Evolutionary conservation across 2,797 vertebrate genomes (phyloP).

Genomic region (Hyperoplus immaculatus): DNA sequence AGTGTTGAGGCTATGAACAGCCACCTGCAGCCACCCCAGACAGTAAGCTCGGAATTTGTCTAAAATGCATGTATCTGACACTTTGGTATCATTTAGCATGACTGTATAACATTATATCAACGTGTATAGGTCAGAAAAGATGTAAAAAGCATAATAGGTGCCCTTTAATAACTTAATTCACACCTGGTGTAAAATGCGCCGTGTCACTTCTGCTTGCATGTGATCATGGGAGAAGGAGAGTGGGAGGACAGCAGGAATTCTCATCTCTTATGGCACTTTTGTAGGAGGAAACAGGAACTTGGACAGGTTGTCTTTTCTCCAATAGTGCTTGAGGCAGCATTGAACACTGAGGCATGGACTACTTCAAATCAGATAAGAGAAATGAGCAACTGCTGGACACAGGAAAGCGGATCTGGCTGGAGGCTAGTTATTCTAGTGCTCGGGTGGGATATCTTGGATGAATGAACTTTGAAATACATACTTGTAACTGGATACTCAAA

Average conservation of each 20-base stretch:
- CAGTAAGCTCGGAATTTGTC: too few relatives aligned
- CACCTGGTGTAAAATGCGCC: background rate
- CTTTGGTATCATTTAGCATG: too few relatives aligned
- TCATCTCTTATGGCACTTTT: background rate
- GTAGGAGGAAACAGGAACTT: conserved; percentile 17
- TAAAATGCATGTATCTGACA: too few relatives aligned
- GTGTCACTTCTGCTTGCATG: conserved; percentile 9
- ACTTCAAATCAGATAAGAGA: conserved; percentile 3
- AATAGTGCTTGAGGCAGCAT: background rate
- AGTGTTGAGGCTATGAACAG: too few relatives aligned
- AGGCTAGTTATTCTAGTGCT: background rate
- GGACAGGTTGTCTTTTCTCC: conserved; percentile 8
- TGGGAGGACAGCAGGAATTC: background rate
- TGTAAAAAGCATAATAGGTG: too few relatives aligned
- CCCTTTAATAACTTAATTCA: background rate
- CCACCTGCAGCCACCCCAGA: too few relatives aligned
- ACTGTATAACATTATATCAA: too few relatives aligned
- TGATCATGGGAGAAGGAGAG: background rate
- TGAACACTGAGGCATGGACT: background rate
- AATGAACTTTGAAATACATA: conserved; percentile 14
- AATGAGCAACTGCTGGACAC: conserved; percentile 2
- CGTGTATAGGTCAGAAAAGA: too few relatives aligned
- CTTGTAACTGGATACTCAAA: background rate
- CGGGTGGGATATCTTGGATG: conserved; percentile 1
- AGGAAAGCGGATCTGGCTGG: background rate